Base-by-base conservation (phyloP, 2,888 invertebrate species). In the Eupithecia exiguata region DNA sequence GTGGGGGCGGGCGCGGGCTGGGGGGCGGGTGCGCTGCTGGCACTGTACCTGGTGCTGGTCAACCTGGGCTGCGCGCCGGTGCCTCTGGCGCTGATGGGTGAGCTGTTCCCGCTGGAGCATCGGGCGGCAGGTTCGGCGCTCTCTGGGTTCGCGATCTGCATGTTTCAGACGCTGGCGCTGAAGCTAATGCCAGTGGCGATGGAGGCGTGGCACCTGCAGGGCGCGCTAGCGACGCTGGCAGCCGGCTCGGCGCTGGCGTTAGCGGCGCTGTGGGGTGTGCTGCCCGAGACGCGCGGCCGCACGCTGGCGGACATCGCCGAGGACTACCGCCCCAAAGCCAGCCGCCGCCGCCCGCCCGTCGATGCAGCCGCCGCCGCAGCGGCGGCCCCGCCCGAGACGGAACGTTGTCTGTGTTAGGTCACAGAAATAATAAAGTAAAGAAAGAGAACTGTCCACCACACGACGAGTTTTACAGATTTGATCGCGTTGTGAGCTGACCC, bases 1-100 rank as follows among this genome's bases (percentile, higher is more conserved):
- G 25, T 5, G 53, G 21, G 53, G 53, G 21, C 53, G 12, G 53
- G 53, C 4, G 4, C 53, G 53, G 21, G 21, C 25, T 58, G 58
- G 58, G 12, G 5, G 58, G 25, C 25, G 5, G 25, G 21, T 6
- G 5, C 58, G 3, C 14, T 58, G 80, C 88, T 96, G 6, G 96
- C 96, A 0, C 82, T 97, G 69, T 96, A 97, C 0, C 96, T 96
- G 90, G 95, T 96, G 5, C 95, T 97, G 88, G 95, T 96, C 12
- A 58, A 58, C 58, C 25, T 58, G 58, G 58, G 58, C 58, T 12
- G 10, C 5, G 58, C 25, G 21, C 58, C 58, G 12, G 58, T 58
- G 58, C 58, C 58, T 5, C 58, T 25, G 21, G 58, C 58, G 2
- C 58, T 58, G 58, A 14, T 58, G 62, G 96, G 96, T 0, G 97